A percentile compares a stretch with the other conserved stretches of the same genome.
Evolutionary conservation across 1,140 invertebrate species (phyloP).

Genomic region (Copidosoma floridanum): DNA sequence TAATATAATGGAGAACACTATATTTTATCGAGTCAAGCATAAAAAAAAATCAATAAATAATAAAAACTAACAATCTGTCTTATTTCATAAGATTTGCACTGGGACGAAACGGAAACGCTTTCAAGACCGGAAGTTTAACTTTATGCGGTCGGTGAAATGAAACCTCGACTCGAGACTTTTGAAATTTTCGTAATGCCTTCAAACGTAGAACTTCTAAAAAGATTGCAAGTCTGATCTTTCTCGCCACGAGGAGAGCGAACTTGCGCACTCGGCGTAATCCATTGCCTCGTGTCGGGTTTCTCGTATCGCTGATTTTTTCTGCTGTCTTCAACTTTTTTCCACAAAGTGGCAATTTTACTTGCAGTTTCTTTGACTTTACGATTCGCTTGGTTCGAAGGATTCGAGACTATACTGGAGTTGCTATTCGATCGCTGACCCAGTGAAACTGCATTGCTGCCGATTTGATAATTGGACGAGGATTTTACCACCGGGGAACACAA

Average conservation of each 20-base stretch:
- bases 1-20: too few relatives aligned
- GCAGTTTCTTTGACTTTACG: conserved; percentile 66
- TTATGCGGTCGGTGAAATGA: conserved; percentile 22
- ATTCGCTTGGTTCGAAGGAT: conserved; percentile 50
- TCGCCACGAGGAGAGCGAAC: conserved; percentile 27
- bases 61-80: too few relatives aligned
- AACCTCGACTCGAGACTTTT: not conserved
- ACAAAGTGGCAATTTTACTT: conserved; percentile 84
- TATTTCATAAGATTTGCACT: too few relatives aligned
- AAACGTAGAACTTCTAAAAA: conserved; percentile 71
- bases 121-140: too few relatives aligned
- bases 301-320: conserved; percentile 60
- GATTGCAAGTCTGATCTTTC: conserved; percentile 48
- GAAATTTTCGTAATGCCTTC: conserved; percentile 58
- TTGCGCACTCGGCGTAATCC: conserved; percentile 57
- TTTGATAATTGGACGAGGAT: conserved; percentile 18
- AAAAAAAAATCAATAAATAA: too few relatives aligned
- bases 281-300: conserved; percentile 65
- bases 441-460: conserved; percentile 17
- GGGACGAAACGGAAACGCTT: too few relatives aligned
- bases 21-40: too few relatives aligned
- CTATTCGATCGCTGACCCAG: conserved; percentile 56
- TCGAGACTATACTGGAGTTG: conserved; percentile 65
- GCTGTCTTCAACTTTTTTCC: conserved; percentile 82
- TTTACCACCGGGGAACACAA: conserved; percentile 53